These are phyloP conservation scores for Synodontis membranacea DNA, from an alignment of 2,113 vertebrate genomes.

Conservation along the genomic window DNA sequence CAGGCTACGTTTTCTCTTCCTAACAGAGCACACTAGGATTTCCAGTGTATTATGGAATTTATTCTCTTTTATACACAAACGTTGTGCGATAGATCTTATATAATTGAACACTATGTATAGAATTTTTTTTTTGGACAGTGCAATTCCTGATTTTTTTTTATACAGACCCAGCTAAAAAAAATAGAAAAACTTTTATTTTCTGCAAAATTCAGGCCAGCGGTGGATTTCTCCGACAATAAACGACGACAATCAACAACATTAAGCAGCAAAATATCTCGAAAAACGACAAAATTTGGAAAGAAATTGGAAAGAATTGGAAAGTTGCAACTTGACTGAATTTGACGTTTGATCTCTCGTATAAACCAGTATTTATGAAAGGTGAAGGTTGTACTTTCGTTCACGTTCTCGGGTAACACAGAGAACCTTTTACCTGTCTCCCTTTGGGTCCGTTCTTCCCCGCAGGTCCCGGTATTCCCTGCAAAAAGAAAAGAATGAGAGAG, in stretches of 20 bases:
- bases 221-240: background rate
- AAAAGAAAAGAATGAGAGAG: conserved; percentile 21
- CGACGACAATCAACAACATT: background rate
- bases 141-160: too few species aligned
- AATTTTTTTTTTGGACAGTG: too few species aligned
- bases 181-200: too few species aligned
- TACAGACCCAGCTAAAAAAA: too few species aligned
- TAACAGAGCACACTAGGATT: background rate
- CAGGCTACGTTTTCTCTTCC: background rate
- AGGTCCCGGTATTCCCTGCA: conserved; percentile 84
- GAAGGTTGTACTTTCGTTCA: background rate
- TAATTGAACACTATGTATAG: too few species aligned
- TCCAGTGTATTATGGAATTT: background rate
- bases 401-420: background rate
- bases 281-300: too few species aligned
- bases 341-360: background rate
- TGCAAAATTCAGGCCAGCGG: background rate
- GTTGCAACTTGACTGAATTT: background rate
- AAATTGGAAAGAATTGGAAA: too few species aligned
- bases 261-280: background rate
- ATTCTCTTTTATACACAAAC: background rate
- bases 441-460: conserved; percentile 86
- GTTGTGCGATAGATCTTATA: background rate
- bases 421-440: conserved; percentile 83
- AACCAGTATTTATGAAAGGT: background rate